Evolutionary conservation across 2,113 vertebrate genomes (phyloP).

Genomic region (Sturnira hondurensis): DNA sequence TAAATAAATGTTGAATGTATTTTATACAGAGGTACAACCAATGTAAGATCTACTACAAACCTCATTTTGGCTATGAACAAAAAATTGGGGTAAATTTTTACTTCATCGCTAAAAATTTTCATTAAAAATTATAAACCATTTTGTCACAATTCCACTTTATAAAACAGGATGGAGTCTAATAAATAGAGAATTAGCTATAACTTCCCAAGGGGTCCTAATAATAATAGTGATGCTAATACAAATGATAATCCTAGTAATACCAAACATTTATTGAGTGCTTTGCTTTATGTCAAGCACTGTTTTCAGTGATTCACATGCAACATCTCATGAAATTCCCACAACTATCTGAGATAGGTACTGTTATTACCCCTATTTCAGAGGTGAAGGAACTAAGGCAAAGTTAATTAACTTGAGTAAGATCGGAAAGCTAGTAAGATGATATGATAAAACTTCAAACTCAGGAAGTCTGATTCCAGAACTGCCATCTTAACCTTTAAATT

Average conservation of each 20-base stretch:
- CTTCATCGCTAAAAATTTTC: not conserved
- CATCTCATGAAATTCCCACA: slow-evolving; percentile 2
- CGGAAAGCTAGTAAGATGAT: not conserved
- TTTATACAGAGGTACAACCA: not conserved
- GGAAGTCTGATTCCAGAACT: not conserved
- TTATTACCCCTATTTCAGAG: not conserved
- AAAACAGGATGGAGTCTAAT: not conserved
- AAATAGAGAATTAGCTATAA: not conserved
- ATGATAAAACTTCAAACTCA: not conserved
- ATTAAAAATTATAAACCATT: not conserved
- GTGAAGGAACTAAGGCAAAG: not conserved
- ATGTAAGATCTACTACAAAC: not conserved
- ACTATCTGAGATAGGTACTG: not conserved
- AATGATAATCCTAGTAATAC: not conserved
- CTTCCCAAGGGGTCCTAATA: not conserved
- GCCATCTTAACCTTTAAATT: not conserved
- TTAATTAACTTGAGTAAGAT: not conserved
- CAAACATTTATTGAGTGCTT: not conserved
- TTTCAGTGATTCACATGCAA: not conserved
- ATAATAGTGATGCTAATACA: not conserved
- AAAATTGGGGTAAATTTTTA: not conserved
- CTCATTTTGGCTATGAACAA: not conserved
- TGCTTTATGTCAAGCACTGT: not conserved
- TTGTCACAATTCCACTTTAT: not conserved
- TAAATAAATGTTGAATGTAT: not conserved